Evolutionary conservation across 2,888 invertebrate genomes (phyloP).

Genomic region (Drosophila quinaria): DNA sequence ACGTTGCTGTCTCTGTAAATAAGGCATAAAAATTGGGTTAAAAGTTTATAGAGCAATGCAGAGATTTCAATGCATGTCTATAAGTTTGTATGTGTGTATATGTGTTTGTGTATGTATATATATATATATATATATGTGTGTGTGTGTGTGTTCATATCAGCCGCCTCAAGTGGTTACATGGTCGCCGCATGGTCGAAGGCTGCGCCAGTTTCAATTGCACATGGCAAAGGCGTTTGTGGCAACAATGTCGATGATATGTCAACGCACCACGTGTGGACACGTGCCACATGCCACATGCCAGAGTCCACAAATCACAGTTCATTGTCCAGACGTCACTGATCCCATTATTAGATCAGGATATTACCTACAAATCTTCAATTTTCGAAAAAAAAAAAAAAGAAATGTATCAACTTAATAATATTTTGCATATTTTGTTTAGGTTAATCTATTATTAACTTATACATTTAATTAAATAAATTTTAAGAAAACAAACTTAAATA

Average conservation of each 20-base stretch:
- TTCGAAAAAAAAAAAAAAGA: neutral
- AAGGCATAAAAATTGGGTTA: conserved; percentile 83
- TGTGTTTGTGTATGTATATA: neutral
- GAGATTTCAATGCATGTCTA: conserved; percentile 64
- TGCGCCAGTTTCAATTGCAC: conserved; percentile 60
- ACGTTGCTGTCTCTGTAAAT: conserved; percentile 77
- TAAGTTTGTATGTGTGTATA: neutral
- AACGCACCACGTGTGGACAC: conserved; percentile 51
- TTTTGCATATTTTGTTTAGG: no score
- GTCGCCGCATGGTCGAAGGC: conserved; percentile 68
- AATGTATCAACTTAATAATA: no score
- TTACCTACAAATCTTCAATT: neutral
- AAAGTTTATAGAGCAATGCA: conserved; percentile 83
- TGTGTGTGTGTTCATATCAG: conserved; percentile 61
- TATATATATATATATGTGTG: conserved; percentile 28
- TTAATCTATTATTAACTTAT: no score
- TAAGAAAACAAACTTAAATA: no score
- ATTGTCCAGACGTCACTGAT: neutral
- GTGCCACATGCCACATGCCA: conserved; percentile 46
- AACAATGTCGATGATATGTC: conserved; percentile 65
- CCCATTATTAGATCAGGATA: neutral
- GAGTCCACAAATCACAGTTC: conserved; percentile 4
- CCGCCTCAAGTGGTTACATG: conserved; percentile 71
- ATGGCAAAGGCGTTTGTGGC: conserved; percentile 30
- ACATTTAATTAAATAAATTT: no score